Evolutionary conservation across 2,888 invertebrate species (phyloP).

Genomic region (Chorisops tibialis): DNA sequence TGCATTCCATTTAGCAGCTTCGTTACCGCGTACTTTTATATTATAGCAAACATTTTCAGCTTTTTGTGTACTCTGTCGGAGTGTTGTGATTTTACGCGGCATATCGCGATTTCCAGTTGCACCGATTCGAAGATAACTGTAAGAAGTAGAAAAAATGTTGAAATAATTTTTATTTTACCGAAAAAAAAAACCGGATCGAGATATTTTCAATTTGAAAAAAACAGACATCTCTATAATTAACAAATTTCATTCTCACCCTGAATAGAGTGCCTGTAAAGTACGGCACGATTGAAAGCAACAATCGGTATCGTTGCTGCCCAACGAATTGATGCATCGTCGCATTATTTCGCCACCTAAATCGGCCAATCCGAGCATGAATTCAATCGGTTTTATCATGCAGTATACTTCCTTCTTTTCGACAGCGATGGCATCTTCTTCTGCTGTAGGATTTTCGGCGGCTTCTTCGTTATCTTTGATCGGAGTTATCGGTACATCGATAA

Average conservation of each 20-base stretch:
- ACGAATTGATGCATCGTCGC: slow-evolving; percentile 80
- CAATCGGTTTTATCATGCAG: slow-evolving; percentile 53
- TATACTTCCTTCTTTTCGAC: slow-evolving; percentile 8
- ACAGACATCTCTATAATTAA: neutral
- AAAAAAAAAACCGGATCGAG: neutral
- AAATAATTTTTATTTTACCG: too few relatives aligned
- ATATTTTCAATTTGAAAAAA: neutral
- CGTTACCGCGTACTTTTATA: slow-evolving; percentile 73
- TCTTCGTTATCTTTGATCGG: slow-evolving; percentile 24
- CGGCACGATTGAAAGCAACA: slow-evolving; percentile 69
- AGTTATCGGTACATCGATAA: slow-evolving; percentile 35
- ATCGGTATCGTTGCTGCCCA: slow-evolving; percentile 70
- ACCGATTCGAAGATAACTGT: slow-evolving; percentile 53
- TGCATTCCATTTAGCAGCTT: slow-evolving; percentile 62
- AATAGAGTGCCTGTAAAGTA: slow-evolving; percentile 59
- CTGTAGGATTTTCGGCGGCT: slow-evolving; percentile 22
- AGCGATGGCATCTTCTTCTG: neutral
- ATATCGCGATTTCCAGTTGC: slow-evolving; percentile 60
- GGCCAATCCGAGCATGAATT: slow-evolving; percentile 73
- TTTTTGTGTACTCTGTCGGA: slow-evolving; percentile 74
- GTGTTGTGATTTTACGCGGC: slow-evolving; percentile 65
- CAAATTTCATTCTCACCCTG: slow-evolving; percentile 40
- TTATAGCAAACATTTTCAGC: slow-evolving; percentile 83
- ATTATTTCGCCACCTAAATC: slow-evolving; percentile 90
- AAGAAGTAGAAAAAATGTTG: too few relatives aligned